These are phyloP conservation scores for Tetheella fluctuosa DNA, from an alignment of 2,888 invertebrate species.

Conservation along the genomic window DNA sequence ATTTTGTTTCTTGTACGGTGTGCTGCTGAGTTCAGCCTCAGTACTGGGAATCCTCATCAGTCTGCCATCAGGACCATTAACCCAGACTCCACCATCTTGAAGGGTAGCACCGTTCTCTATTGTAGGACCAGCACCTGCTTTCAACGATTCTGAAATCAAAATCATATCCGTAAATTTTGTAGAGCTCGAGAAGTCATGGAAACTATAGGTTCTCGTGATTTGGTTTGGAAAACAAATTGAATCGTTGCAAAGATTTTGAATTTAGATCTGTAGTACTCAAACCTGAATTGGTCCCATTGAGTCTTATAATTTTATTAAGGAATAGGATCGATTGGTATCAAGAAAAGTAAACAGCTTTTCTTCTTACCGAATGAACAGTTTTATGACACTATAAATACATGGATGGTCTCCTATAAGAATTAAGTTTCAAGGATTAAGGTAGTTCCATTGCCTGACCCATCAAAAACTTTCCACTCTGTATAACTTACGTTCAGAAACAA, in stretches of 20 bases:
- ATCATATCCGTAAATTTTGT: background rate
- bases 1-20: slow-evolving; percentile 64
- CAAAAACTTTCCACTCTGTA: no score
- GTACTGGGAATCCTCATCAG: slow-evolving; percentile 65
- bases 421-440: no score
- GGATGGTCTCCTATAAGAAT: no score
- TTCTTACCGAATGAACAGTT: no score
- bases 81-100: slow-evolving; percentile 78
- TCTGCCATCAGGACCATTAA: slow-evolving; percentile 59
- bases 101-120: slow-evolving; percentile 72
- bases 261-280: no score
- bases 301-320: no score
- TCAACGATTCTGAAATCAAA: slow-evolving; percentile 58
- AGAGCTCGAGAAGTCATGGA: background rate
- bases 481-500: slow-evolving; percentile 69
- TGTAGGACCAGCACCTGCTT: slow-evolving; percentile 70
- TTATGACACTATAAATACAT: no score
- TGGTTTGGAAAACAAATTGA: no score
- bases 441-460: background rate
- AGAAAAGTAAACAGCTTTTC: no score
- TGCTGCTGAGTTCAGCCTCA: slow-evolving; percentile 59
- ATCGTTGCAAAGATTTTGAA: no score
- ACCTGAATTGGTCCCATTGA: no score
- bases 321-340: no score
- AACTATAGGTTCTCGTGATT: background rate